Percentiles rank a stretch among this genome's conserved stretches.
Evolutionary conservation across 2,797 vertebrate genomes (phyloP).

Genomic region (Syngnathus acus): DNA sequence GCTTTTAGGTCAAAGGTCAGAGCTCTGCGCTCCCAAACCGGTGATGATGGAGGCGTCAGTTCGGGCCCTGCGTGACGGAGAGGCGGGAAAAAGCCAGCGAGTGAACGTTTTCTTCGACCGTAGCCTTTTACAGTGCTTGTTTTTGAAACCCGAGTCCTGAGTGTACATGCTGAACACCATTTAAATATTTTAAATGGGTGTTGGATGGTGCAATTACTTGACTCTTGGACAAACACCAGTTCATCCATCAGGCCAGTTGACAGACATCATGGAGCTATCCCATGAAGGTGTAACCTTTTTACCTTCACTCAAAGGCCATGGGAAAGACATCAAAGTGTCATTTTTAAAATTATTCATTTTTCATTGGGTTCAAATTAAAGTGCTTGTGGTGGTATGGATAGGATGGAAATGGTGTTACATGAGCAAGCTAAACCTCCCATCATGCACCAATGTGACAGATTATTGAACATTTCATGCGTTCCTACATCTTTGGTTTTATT

Average conservation of each 20-base stretch:
- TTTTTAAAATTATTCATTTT: not conserved
- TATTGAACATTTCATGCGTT: not conserved
- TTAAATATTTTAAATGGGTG: slow-evolving; percentile 76
- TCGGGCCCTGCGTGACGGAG: too few relatives aligned
- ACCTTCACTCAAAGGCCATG: slow-evolving; percentile 7
- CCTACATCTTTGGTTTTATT: not conserved
- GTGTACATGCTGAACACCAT: slow-evolving; percentile 53
- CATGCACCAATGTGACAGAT: not conserved
- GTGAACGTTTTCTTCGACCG: slow-evolving; percentile 41
- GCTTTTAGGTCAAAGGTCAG: too few relatives aligned
- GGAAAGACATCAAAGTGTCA: not conserved
- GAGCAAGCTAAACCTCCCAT: not conserved
- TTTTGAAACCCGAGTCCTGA: slow-evolving; percentile 64
- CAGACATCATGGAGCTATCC: slow-evolving; percentile 16
- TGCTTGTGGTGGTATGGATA: not conserved
- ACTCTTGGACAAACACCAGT: slow-evolving; percentile 64
- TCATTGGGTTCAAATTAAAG: not conserved
- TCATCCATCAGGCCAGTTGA: slow-evolving; percentile 52
- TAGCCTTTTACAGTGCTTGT: slow-evolving; percentile 34
- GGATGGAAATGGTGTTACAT: not conserved
- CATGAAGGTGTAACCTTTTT: slow-evolving; percentile 1
- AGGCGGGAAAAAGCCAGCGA: slow-evolving; percentile 12
- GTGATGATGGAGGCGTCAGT: too few relatives aligned
- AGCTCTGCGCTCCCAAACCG: too few relatives aligned
- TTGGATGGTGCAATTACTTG: slow-evolving; percentile 66